Evolutionary conservation across 1,140 invertebrate genomes (phyloP).

Genomic region (Sweltsa coloradensis): DNA sequence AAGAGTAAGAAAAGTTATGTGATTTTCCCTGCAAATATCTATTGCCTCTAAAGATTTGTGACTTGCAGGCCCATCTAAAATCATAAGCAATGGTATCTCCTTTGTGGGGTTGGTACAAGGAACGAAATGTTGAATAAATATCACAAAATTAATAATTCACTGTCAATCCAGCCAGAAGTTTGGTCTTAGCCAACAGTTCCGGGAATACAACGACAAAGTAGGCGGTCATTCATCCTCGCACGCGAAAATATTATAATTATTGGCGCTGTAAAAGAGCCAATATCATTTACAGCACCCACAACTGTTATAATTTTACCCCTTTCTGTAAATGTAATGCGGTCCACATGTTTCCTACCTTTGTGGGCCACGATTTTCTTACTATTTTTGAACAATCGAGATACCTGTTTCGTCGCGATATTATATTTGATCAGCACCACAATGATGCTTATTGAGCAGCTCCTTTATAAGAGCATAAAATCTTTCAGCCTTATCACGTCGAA

Average conservation of each 20-base stretch:
- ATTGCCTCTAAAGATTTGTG: background rate
- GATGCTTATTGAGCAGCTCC: background rate
- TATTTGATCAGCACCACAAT: background rate
- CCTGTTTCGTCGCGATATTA: constrained; percentile 1
- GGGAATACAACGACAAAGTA: background rate
- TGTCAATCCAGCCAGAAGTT: background rate
- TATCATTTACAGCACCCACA: background rate
- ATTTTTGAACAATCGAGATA: background rate
- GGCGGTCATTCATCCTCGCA: background rate
- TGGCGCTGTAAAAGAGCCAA: background rate
- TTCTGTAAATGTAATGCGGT: background rate
- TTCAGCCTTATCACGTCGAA: background rate
- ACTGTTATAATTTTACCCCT: background rate
- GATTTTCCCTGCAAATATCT: background rate
- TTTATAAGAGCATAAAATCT: background rate
- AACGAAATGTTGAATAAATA: background rate
- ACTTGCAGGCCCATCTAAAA: background rate
- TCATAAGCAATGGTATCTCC: background rate
- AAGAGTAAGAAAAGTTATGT: constrained; percentile 2
- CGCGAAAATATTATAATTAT: background rate
- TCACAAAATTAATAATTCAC: background rate
- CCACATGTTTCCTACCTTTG: background rate
- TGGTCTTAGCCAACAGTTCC: background rate
- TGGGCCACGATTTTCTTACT: background rate
- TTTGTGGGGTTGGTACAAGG: background rate